phyloP scores from a whole-genome alignment of 2,797 vertebrate genomes.

The Glossophaga mutica region DNA sequence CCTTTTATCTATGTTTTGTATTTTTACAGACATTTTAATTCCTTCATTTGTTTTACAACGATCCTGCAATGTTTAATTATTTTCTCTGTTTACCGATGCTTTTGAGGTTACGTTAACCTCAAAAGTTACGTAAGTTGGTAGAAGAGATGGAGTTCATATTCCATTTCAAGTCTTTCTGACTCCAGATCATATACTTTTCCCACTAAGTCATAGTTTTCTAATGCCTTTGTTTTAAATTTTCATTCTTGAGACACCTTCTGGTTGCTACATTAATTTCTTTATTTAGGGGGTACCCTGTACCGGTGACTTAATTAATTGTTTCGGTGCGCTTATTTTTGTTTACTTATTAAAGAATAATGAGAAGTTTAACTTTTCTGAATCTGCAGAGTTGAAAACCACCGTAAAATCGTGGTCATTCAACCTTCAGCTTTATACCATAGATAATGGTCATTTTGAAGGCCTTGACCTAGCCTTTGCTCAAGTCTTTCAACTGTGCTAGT shows the following conservation, averaged over 20 bases:
- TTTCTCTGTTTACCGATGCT: background rate
- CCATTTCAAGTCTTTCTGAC: background rate
- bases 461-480: background rate
- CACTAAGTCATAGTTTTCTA: background rate
- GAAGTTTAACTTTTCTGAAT: background rate
- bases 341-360: slow-evolving; percentile 1
- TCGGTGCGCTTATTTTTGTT: background rate
- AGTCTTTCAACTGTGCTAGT: background rate
- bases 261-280: background rate
- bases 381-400: background rate
- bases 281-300: background rate
- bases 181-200: background rate
- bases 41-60: background rate
- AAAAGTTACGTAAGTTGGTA: background rate
- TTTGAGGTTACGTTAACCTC: background rate
- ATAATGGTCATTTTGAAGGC: background rate
- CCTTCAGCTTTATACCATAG: background rate
- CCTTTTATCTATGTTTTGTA: background rate
- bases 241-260: background rate
- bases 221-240: background rate
- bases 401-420: background rate
- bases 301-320: background rate
- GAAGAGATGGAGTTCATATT: background rate
- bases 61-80: background rate
- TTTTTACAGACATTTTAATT: background rate